These are phyloP conservation scores for Halocaridina rubra DNA, from an alignment of 2,888 invertebrate genomes.

Conservation along the genomic window DNA sequence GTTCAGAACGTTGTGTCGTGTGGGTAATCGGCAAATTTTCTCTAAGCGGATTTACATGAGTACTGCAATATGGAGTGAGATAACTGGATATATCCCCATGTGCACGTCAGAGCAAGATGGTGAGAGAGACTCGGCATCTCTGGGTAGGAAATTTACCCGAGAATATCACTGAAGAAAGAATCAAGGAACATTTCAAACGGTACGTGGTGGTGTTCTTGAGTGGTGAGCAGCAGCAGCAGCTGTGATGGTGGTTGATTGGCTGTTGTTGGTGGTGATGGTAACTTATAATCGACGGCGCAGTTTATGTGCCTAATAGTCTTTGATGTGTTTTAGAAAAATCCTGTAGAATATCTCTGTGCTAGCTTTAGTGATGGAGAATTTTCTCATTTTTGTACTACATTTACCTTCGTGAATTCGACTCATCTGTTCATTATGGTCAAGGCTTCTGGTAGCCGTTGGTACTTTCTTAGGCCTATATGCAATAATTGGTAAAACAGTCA, in stretches of 20 bases:
- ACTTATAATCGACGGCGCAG: background rate
- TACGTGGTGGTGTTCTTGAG: constrained; percentile 67
- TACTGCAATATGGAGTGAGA: constrained; percentile 62
- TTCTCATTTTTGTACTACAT: too few species aligned
- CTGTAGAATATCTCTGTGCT: too few species aligned
- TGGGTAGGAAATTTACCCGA: constrained; percentile 99
- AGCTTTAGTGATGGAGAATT: too few species aligned
- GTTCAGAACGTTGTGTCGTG: constrained; percentile 46
- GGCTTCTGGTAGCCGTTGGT: too few species aligned
- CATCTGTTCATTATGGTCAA: too few species aligned
- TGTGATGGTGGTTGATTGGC: background rate
- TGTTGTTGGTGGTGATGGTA: background rate
- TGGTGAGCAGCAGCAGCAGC: background rate
- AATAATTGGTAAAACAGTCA: too few species aligned
- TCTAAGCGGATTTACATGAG: constrained; percentile 56
- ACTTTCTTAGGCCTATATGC: too few species aligned
- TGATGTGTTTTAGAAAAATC: too few species aligned
- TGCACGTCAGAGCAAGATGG: constrained; percentile 88
- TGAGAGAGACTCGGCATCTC: constrained; percentile 99
- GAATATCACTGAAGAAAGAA: constrained; percentile 97
- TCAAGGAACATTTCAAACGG: constrained; percentile 98
- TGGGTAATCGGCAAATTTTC: constrained; percentile 36
- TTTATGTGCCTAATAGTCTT: constrained; percentile 24
- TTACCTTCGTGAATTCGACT: too few species aligned
- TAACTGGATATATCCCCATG: constrained; percentile 63